Base-by-base conservation (phyloP, 1,140 invertebrate genomes). In the Zaprionus tsacasi region DNA sequence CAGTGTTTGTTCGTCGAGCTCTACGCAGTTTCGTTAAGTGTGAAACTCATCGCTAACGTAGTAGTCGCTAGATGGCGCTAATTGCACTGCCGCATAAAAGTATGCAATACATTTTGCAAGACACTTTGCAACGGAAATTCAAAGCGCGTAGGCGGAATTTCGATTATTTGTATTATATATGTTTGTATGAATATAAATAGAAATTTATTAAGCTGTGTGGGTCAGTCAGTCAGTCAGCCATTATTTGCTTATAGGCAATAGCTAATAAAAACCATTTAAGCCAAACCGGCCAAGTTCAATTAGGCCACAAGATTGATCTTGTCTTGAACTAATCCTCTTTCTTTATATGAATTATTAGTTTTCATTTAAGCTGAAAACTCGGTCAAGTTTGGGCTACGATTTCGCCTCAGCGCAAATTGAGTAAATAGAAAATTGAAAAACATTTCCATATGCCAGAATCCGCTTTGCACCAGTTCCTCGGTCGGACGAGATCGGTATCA, bases 321-420 rank as follows among this genome's bases (percentile, higher is more conserved):
- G 33, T 50, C 48, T 80, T 76, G 70, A 80, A 83, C 52, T 75
- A 78, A 87, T 82, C 82, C 48, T 12, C 17, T 40, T 11, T 17
- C 48, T 30, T 35, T 38, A n/a, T 15, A 3, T 45, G 6, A 38
- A 40, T 63, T 21, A 71, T 71, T 45, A 57, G 33, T 58, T 68
- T 58, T 67, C 40, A 59, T 58, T 78, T 64, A 40, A 33, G 12
- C 10, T 38, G 35, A 27, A 54, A 87, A 70, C 15, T 71, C 76
- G 83, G 80, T 83, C 83, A 87, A 88, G 80, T 83, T 83, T 74
- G 73, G 74, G 45, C 8, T 25, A 36, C 55, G 54, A 70, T 36
- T 67, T 78, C 57, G 48, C 21, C 21, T 63, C 57, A 57, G 10
- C 10, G 10, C 10, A 17, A 76, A 71, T 76, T 71, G 73, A 78